Evolutionary conservation across 2,888 invertebrate species (phyloP), one percentile per base, ranked within the genome.

Genomic region (Spodoptera picta): DNA sequence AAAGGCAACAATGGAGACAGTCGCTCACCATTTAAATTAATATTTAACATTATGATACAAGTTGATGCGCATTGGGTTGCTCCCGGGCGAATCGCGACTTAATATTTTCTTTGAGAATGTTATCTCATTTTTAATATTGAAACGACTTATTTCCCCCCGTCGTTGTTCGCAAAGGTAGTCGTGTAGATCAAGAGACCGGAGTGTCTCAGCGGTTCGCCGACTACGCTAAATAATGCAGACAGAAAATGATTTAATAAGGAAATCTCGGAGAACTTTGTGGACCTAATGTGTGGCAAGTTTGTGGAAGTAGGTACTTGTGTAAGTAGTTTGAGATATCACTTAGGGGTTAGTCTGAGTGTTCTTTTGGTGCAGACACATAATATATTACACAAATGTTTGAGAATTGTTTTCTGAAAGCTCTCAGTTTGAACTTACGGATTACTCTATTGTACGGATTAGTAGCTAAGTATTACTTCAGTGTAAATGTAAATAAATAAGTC

Each of bases 41-140:
- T 92, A 93, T 93, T 94, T 91, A 90, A 91, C 87, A 84, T 90
- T 88, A 90, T 90, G 91, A 91, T 88, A 91, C 88, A 92, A 92
- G 89, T 93, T 92, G 90, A 92, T 90, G 90, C 88, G 91, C 90
- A 90, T 87, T 85, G 89, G 90, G 92, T 86, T 81, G 83, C 83
- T 92, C 93, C 90, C 91, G 65, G 72, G 77, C 92, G 94, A 92
- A 89, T 89, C 86, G 86, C 90, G 88, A 88, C 92, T 93, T 92
- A 92, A 93, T 93, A 92, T 93, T 92, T 94, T 93, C 92, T 92
- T 92, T 92, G 91, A 91, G 89, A 90, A 92, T 90, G 92, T 92
- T 92, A 91, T 91, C 89, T 90, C 89, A 90, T 92, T 92, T 93
- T 93, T 92, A 93, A 92, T 93, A 92, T 92, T 91, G 87, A 87